Evolutionary conservation across 1,140 invertebrate genomes (phyloP), one percentile per base, ranked within the genome.

Genomic region (Meloidogyne floridensis): DNA sequence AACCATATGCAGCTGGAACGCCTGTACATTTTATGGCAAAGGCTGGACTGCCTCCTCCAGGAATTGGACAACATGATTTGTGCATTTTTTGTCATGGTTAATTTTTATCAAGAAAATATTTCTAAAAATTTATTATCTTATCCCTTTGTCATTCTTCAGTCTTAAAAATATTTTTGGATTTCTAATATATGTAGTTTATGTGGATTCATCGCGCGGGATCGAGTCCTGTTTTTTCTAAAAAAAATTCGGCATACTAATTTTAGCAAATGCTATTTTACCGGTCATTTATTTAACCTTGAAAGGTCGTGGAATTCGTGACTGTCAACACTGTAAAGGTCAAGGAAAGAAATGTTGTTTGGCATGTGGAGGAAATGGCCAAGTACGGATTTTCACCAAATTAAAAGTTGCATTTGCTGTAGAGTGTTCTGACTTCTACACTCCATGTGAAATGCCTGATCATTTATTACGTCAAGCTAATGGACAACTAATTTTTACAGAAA

Each of bases 21-120:
- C 88, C 88, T 0, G 88, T 90, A 51, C 89, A 89, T 77, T 89
- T 89, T 80, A 90, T 90, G 89, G 86, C 84, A 2, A 89, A 90
- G 70, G 88, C 88, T 8, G 88, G 88, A 13, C 84, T 89, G 10
- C 88, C 88, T 53, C 88, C 88, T 15, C 88, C 88, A 51, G 88
- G 88, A 77, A 87, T 89, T 54, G 89, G 88, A 32, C 82, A 86
- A 11, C 88, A 90, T 69, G 88, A 89, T 80, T 65, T 89, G n/a
- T 89, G 88, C 81, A 85, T 90, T 69, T 87, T 88, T 77, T 89
- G 88, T 73, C 87, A 90, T 54, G 85, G 59, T 65, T 65, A 47
- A 47, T 47, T 47, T 47, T 4, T 47, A 47, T 47, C 7, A 47
- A 47, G 47, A 47, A 6, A 47, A 4, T 47, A 47, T 6, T 47